Conservation (phyloP, 1,140 invertebrate genomes). For the Danaus melanippus region DNA sequence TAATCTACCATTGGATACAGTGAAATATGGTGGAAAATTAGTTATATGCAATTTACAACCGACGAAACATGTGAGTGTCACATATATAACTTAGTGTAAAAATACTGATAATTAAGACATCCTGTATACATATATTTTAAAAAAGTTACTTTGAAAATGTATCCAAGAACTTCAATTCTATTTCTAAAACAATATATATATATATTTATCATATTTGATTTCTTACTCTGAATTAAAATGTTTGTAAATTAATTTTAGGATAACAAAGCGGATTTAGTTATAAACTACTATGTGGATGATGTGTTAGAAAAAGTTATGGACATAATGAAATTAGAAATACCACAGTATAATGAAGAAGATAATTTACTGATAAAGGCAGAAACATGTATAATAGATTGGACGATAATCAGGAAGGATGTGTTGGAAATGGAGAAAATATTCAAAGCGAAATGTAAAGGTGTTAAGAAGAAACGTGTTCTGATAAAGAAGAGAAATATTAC, state of each 20-base stretch:
- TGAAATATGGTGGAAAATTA: conserved; percentile 90
- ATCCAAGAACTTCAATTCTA: too few relatives aligned
- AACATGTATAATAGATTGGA: conserved; percentile 49
- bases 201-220: too few relatives aligned
- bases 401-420: conserved; percentile 48
- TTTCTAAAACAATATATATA: too few relatives aligned
- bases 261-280: conserved; percentile 91
- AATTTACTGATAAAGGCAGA: conserved; percentile 78
- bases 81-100: conserved; percentile 4
- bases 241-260: conserved; percentile 76
- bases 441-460: conserved; percentile 59
- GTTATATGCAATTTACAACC: conserved; percentile 97
- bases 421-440: conserved; percentile 49
- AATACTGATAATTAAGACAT: background rate
- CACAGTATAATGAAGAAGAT: conserved; percentile 76
- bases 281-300: conserved; percentile 92
- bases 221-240: too few relatives aligned
- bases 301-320: conserved; percentile 85
- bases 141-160: background rate
- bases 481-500: conserved; percentile 50
- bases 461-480: conserved; percentile 54
- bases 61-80: conserved; percentile 90
- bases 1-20: conserved; percentile 90
- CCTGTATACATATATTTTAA: background rate
- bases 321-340: conserved; percentile 80